Conservation (phyloP, 2,113 vertebrate genomes). For the Oryctolagus cuniculus region mOryCun1.1 NC_091448.1:33717001-33717500, state of each 20-base stretch:
- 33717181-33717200: neutral
- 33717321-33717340: neutral
- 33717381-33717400: constrained; percentile 97
- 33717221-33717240: neutral
- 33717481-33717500: neutral
- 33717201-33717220: neutral
- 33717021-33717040: neutral
- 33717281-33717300: neutral
- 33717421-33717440: neutral
- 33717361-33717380: constrained; percentile 97
- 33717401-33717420: constrained; percentile 51
- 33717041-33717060: neutral
- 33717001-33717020: constrained; percentile 85
- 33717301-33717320: too few species aligned
- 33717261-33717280: too few species aligned
- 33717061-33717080: neutral
- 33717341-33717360: constrained; percentile 98
- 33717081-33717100: neutral
- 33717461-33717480: neutral
- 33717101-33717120: constrained; percentile 13
- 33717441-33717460: neutral
- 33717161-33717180: neutral
- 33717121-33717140: neutral
- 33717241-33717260: neutral
- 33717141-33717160: neutral